Evolutionary conservation across 2,888 invertebrate genomes (phyloP), one percentile per base, ranked within the genome.

Genomic region (Chouioia cunea): DNA sequence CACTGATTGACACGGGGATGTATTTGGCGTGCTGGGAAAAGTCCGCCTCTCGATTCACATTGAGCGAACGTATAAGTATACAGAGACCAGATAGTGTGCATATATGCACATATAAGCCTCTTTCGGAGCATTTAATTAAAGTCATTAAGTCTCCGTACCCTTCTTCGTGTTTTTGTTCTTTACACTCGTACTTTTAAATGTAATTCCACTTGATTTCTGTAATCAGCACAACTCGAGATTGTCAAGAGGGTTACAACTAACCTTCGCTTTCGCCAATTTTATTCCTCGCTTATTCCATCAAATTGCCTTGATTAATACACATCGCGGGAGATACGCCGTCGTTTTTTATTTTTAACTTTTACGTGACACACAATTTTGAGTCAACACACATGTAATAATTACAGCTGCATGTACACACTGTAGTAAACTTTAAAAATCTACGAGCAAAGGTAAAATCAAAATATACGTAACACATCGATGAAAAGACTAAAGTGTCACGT

Each of bases 131-230:
- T 46, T 68, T 72, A 65, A 72, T 72, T 68, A 72, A 65, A 68
- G 68, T 68, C 44, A 68, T 72, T 62, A 65, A 60, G 43, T 36
- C 12, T 18, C 27, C 20, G 64, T 15, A 27, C 16, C 22, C 18
- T 43, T 52, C 43, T 27, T 64, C 57, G n/a, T 47, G 46, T 43
- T n/a, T 48, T 16, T 22, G 27, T 22, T 22, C 27, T 36, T 50
- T 58, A 54, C 46, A 50, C 47, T 10, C 20, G 20, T 54, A 23
- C 62, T 58, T 68, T 59, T 48, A 64, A 71, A 71, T 66, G 58
- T 71, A 63, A 71, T 66, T 66, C 47, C 20, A 15, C 59, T 64
- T 67, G 64, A 71, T 67, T 71, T 54, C 53, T 64, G 59, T 64
- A 71, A 71, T 71, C 52, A 62, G n/a, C 4, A n/a, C 15, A 27